These are phyloP conservation scores for Cenopis cana DNA, from an alignment of 2,888 invertebrate species.

Conservation along the genomic window DNA sequence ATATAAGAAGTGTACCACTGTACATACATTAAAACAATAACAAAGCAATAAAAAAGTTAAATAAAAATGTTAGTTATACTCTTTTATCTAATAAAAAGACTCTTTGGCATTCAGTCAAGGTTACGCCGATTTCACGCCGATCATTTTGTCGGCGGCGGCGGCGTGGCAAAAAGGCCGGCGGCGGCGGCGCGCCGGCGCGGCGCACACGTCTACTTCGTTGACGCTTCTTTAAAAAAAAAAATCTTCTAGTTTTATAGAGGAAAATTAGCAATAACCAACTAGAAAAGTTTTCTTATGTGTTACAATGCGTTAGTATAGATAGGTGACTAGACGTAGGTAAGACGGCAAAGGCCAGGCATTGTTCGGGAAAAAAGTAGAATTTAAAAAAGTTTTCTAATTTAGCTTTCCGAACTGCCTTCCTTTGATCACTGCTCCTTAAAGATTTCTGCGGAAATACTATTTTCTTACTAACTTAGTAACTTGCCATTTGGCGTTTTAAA, in stretches of 20 bases:
- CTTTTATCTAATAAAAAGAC: no score
- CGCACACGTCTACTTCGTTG: no score
- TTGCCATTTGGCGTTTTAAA: constrained; percentile 9
- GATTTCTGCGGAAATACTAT: constrained; percentile 12
- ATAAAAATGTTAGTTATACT: no score
- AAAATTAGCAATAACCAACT: neutral
- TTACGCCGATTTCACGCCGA: no score
- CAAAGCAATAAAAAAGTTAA: no score
- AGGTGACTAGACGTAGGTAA: constrained; percentile 6
- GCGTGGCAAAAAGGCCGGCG: no score
- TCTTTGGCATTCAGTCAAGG: no score
- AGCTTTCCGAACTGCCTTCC: constrained; percentile 4
- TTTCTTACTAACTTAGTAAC: constrained; percentile 14
- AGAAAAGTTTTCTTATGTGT: constrained; percentile 13
- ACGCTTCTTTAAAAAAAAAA: neutral
- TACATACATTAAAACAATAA: no score
- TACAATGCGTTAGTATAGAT: neutral
- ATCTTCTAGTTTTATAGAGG: neutral
- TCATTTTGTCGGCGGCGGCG: no score
- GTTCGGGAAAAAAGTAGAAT: neutral
- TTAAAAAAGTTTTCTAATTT: neutral
- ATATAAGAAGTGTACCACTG: no score
- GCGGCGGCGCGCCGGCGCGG: no score
- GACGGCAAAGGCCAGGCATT: constrained; percentile 15
- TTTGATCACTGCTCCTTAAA: constrained; percentile 29